phyloP scores from a whole-genome alignment of 2,797 vertebrate genomes.

The Caiman crocodilus region DNA sequence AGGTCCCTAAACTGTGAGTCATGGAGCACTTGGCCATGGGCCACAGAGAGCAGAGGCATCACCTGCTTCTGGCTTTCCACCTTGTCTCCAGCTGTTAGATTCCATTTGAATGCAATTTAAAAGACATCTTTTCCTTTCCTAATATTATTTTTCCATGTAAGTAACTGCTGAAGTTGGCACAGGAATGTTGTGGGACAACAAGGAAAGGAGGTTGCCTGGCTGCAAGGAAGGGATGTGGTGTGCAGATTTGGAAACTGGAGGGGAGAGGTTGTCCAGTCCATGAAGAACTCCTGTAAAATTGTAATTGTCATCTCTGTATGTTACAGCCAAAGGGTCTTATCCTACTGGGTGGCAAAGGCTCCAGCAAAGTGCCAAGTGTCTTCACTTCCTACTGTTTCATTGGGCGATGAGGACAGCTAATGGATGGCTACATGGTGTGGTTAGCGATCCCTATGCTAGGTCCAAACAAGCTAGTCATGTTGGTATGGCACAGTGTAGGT shows the following conservation, averaged over 20 bases:
- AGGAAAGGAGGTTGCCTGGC: background rate
- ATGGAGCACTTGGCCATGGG: background rate
- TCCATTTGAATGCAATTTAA: conserved; percentile 48
- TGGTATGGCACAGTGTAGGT: too few relatives aligned
- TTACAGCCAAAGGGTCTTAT: too few relatives aligned
- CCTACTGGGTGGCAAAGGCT: too few relatives aligned
- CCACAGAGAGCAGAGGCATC: background rate
- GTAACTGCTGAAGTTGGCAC: conserved; percentile 14
- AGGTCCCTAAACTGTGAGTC: background rate
- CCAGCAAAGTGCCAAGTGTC: background rate
- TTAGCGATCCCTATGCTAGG: too few relatives aligned
- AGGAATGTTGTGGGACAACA: background rate
- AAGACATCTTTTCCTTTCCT: conserved; percentile 41
- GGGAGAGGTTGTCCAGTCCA: too few relatives aligned
- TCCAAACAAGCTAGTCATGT: too few relatives aligned
- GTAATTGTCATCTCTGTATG: too few relatives aligned
- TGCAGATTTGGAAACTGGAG: background rate
- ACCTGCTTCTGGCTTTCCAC: background rate
- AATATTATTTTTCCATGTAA: conserved; percentile 38
- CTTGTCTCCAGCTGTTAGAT: background rate
- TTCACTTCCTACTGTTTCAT: background rate
- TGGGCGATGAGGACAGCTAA: background rate
- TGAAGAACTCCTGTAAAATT: too few relatives aligned
- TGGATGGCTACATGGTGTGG: too few relatives aligned
- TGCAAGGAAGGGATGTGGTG: background rate